Percentiles rank a stretch among this genome's conserved stretches.
Evolutionary conservation across 2,797 vertebrate genomes (phyloP).

Genomic region (Cetoscarus ocellatus): DNA sequence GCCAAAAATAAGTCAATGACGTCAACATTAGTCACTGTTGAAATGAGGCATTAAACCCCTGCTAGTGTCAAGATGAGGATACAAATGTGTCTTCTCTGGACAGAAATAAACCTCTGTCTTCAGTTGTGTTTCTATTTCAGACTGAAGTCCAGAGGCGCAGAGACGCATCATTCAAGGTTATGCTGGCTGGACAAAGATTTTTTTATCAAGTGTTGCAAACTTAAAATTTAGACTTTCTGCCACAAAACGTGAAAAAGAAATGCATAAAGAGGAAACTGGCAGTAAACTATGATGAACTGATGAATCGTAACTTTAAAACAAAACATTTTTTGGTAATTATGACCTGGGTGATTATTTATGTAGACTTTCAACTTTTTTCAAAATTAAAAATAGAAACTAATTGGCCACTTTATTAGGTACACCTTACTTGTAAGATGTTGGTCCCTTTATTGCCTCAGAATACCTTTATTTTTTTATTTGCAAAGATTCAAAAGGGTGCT

Average conservation of each 20-base stretch:
- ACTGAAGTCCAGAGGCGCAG: constrained; percentile 1
- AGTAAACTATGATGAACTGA: no score
- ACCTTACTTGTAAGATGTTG: no score
- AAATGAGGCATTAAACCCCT: constrained; percentile 59
- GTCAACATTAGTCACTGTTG: constrained; percentile 59
- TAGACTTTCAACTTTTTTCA: no score
- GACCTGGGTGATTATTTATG: no score
- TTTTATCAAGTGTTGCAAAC: not conserved
- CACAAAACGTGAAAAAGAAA: not conserved
- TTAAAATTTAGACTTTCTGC: not conserved
- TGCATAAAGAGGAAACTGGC: no score
- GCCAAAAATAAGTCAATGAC: constrained; percentile 47
- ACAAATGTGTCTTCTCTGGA: constrained; percentile 40
- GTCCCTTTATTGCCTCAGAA: no score
- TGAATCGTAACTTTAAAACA: no score
- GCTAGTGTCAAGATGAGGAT: constrained; percentile 38
- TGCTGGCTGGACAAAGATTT: not conserved
- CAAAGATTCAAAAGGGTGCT: no score
- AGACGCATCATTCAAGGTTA: constrained; percentile 2
- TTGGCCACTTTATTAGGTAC: no score
- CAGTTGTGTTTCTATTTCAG: not conserved
- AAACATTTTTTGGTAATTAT: no score
- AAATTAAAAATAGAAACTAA: no score
- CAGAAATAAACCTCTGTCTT: constrained; percentile 19
- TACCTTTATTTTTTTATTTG: no score